These are phyloP conservation scores for Ciconia stormi DNA, from an alignment of 2,113 vertebrate genomes.

Conservation along the genomic window DNA sequence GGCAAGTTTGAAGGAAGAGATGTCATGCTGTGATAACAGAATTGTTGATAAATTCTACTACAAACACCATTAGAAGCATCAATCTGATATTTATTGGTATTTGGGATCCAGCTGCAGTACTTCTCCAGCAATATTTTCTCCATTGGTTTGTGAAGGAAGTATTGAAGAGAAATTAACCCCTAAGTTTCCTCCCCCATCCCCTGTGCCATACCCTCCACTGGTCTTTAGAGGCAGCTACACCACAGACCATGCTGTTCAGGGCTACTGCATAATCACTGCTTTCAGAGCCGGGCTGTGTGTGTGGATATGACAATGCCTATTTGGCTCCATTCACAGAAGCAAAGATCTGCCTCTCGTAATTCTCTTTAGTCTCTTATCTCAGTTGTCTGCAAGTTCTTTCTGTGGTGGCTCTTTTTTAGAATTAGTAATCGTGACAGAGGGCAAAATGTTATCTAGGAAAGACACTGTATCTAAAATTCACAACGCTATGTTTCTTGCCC, in stretches of 20 bases:
- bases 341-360: not conserved
- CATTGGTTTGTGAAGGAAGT: not conserved
- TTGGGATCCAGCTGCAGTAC: not conserved
- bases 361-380: not conserved
- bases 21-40: not conserved
- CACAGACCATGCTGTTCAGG: not conserved
- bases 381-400: not conserved
- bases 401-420: not conserved
- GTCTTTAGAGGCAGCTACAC: not conserved
- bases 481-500: not conserved
- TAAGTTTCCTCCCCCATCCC: not conserved
- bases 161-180: not conserved
- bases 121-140: not conserved
- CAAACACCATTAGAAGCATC: not conserved
- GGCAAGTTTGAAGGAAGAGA: constrained; percentile 10
- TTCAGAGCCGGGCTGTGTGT: not conserved
- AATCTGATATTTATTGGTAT: not conserved
- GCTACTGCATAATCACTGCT: not conserved
- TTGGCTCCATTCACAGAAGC: not conserved
- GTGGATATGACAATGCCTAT: not conserved
- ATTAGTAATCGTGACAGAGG: not conserved
- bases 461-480: not conserved
- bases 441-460: not conserved
- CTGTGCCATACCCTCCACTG: not conserved
- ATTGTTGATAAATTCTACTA: not conserved